Conservation (phyloP, 2,113 vertebrate species). For the Cyrtonyx montezumae region DNA sequence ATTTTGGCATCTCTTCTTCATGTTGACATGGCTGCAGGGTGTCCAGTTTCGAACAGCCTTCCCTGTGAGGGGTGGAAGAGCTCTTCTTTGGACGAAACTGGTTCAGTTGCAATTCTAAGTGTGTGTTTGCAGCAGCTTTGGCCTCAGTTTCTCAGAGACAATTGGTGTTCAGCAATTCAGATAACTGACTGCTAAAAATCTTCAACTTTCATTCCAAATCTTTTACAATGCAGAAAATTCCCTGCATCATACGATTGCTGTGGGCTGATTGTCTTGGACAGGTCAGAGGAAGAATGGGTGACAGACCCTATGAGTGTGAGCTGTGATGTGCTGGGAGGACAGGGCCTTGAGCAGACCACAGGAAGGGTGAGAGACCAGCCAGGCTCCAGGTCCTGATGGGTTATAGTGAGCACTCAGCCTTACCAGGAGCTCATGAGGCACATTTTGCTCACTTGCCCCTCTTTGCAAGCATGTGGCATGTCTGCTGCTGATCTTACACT, state of each 20-base stretch:
- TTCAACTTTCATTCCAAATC: not conserved
- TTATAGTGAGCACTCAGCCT: accelerated
- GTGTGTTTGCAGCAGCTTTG: accelerated
- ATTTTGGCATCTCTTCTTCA: not conserved
- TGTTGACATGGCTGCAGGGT: not conserved
- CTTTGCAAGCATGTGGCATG: accelerated
- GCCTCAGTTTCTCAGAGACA: not conserved
- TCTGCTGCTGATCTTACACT: accelerated
- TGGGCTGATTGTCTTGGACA: not conserved
- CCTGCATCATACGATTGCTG: accelerated
- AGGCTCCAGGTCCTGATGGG: accelerated
- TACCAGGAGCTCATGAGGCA: not conserved
- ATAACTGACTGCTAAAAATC: not conserved
- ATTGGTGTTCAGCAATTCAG: not conserved
- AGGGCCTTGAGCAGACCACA: too few species aligned
- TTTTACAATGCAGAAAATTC: not conserved
- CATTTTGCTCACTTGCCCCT: not conserved
- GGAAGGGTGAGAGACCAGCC: not conserved
- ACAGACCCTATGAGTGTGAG: accelerated
- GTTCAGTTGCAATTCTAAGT: not conserved
- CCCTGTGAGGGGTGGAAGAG: not conserved
- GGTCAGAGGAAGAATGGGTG: not conserved
- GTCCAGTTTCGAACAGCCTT: not conserved
- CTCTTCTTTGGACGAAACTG: not conserved
- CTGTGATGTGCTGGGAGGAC: not conserved